A percentile compares a stretch with the other conserved stretches of the same genome.
phyloP scores from a whole-genome alignment of 2,797 vertebrate genomes.

The Holocentrus rufus region DNA sequence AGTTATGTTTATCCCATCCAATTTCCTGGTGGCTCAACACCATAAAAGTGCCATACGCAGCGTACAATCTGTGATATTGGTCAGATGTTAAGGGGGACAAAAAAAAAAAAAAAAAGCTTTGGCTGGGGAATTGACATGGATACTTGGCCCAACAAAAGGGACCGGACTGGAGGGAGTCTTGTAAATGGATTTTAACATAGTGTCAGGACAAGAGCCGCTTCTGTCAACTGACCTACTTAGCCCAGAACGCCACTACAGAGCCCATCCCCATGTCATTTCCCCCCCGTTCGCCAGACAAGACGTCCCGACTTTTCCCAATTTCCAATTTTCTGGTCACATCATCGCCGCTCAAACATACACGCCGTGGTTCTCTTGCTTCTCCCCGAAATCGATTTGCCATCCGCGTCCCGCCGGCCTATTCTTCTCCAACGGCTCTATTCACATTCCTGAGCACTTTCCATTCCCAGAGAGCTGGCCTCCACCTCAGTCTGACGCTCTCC shows the following conservation, averaged over 20 bases:
- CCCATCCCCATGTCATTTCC: not conserved
- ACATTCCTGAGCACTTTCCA: conserved; percentile 8
- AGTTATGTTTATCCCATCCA: no score
- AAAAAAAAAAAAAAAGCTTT: no score
- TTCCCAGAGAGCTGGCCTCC: not conserved
- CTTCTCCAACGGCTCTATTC: conserved; percentile 17
- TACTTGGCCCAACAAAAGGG: not conserved
- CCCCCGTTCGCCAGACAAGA: not conserved
- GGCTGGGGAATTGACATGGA: not conserved
- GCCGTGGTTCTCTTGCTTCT: not conserved
- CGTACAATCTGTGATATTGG: no score
- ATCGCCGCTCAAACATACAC: conserved; percentile 22
- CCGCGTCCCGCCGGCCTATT: conserved; percentile 4
- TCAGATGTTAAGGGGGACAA: not conserved
- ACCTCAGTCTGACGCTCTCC: not conserved
- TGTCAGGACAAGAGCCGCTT: not conserved
- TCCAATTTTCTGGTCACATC: conserved; percentile 18
- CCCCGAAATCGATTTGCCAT: conserved; percentile 26
- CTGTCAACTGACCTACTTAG: not conserved
- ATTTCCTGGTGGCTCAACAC: no score
- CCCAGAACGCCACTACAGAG: not conserved
- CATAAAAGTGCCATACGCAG: no score
- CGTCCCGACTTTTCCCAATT: not conserved
- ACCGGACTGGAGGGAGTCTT: not conserved
- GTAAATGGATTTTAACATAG: not conserved